Conservation (phyloP, 2,888 invertebrate species). For the Dinocampus coccinellae region DNA sequence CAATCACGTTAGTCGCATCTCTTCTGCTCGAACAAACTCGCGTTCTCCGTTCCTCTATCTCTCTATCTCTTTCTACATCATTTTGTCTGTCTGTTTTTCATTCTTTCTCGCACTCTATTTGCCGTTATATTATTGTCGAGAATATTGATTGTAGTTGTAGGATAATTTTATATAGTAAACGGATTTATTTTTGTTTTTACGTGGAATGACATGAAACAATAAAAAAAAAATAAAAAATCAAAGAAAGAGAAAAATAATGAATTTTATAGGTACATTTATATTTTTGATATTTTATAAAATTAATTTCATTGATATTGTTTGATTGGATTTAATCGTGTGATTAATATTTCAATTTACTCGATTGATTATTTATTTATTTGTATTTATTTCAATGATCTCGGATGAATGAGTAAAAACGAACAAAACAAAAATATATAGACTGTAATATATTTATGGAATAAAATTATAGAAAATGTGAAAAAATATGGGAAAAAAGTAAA, state of each 20-base stretch:
- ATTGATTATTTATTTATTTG: background rate
- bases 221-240: background rate
- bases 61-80: too few relatives aligned
- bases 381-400: background rate
- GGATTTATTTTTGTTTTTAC: background rate
- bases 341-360: background rate
- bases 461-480: background rate
- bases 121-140: conserved; percentile 51
- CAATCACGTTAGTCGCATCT: conserved; percentile 62
- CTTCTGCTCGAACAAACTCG: conserved; percentile 54
- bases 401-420: background rate
- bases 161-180: background rate
- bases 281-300: background rate
- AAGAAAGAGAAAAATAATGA: background rate
- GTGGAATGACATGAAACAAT: background rate
- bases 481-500: background rate
- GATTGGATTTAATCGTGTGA: background rate
- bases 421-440: too few relatives aligned
- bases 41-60: background rate
- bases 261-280: background rate
- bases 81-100: conserved; percentile 35
- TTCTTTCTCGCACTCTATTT: conserved; percentile 15
- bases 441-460: too few relatives aligned
- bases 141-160: conserved; percentile 56
- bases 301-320: background rate